phyloP scores from a whole-genome alignment of 2,113 vertebrate species.

The Oncorhynchus nerka region DNA sequence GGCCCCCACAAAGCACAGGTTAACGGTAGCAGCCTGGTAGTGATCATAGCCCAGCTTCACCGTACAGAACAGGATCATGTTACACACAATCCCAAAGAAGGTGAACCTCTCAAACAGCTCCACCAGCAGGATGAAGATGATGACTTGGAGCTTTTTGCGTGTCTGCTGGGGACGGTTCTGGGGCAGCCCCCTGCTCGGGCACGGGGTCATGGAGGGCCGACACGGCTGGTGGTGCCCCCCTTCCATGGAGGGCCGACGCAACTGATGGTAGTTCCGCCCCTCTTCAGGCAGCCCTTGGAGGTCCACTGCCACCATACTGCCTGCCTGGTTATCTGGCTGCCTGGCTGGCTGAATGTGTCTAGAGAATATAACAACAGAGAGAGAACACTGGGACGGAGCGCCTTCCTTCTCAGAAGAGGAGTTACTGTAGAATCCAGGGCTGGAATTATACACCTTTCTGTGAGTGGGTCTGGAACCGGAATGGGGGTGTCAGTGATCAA shows the following conservation, averaged over 20 bases:
- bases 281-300: conserved; percentile 34
- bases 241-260: conserved; percentile 18
- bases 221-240: conserved; percentile 19
- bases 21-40: conserved; percentile 82
- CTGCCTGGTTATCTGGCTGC: conserved; percentile 25
- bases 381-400: conserved; percentile 13
- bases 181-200: conserved; percentile 18
- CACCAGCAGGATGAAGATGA: conserved; percentile 83
- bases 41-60: conserved; percentile 81
- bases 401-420: background rate
- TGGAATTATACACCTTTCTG: conserved; percentile 60
- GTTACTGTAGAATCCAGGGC: conserved; percentile 21
- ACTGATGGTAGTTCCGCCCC: conserved; percentile 1
- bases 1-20: conserved; percentile 86
- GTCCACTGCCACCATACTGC: conserved; percentile 58
- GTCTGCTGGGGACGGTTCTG: conserved; percentile 30
- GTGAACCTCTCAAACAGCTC: conserved; percentile 88
- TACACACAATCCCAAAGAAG: conserved; percentile 90
- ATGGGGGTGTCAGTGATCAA: conserved; percentile 18
- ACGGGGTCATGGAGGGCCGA: conserved; percentile 8
- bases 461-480: conserved; percentile 35
- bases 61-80: conserved; percentile 90
- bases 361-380: background rate
- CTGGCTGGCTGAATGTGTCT: conserved; percentile 1
- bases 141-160: conserved; percentile 74